Evolutionary conservation across 1,140 invertebrate species (phyloP).

Genomic region (Hetaerina americana): DNA sequence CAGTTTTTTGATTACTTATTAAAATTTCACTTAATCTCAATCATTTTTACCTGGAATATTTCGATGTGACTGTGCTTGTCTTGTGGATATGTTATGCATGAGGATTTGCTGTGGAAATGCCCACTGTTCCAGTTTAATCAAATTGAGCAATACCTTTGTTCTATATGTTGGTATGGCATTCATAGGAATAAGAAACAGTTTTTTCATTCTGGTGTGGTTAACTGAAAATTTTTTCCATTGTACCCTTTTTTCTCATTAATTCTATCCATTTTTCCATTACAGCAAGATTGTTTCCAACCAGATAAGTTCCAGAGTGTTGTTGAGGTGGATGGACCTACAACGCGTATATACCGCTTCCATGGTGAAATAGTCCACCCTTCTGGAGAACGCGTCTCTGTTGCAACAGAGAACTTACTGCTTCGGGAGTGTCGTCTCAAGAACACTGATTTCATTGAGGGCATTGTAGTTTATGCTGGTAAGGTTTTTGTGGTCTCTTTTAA

Average conservation of each 20-base stretch:
- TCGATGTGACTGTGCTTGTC: too few species aligned
- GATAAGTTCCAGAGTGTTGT: conserved; percentile 69
- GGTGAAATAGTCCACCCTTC: conserved; percentile 75
- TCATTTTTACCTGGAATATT: too few species aligned
- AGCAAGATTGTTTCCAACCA: conserved; percentile 60
- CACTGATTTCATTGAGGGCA: conserved; percentile 85
- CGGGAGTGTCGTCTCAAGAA: conserved; percentile 91
- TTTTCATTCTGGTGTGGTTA: too few species aligned
- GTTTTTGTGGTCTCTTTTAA: neutral
- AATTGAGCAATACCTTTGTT: too few species aligned
- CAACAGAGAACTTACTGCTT: conserved; percentile 85
- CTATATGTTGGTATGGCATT: too few species aligned
- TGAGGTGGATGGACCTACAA: conserved; percentile 86
- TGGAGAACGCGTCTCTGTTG: conserved; percentile 66
- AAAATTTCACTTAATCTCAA: too few species aligned
- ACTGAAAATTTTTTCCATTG: conserved; percentile 10
- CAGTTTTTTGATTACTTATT: too few species aligned
- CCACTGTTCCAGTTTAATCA: too few species aligned
- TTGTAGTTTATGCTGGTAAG: conserved; percentile 89
- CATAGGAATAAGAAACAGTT: too few species aligned
- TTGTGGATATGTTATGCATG: too few species aligned
- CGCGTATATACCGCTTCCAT: conserved; percentile 90
- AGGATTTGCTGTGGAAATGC: too few species aligned
- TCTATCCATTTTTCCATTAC: conserved; percentile 28
- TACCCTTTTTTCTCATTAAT: neutral